Evolutionary conservation across 2,113 vertebrate species (phyloP).

Genomic region (Python bivittatus): DNA sequence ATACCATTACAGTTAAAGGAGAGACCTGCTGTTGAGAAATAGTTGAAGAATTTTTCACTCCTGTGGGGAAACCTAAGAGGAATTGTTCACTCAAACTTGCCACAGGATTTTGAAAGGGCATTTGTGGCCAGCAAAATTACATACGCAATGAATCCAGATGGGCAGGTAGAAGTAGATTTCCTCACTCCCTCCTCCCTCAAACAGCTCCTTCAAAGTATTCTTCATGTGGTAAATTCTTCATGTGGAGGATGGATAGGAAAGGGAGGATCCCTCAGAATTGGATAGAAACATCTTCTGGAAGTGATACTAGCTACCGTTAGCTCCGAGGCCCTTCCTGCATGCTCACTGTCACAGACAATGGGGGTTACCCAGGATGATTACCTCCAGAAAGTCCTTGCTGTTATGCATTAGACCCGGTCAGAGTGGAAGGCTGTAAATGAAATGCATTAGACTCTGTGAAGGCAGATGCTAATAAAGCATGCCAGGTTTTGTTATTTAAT

Average conservation of each 20-base stretch:
- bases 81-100: not conserved
- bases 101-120: not conserved
- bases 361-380: constrained; percentile 27
- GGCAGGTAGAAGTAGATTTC: not conserved
- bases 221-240: not conserved
- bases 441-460: constrained; percentile 18
- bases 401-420: not conserved
- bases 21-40: not conserved
- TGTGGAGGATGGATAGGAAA: not conserved
- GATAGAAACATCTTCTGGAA: not conserved
- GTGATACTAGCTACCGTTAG: not conserved
- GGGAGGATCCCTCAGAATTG: not conserved
- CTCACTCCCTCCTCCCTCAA: not conserved
- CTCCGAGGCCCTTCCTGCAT: not conserved
- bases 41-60: not conserved
- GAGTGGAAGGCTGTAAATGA: not conserved
- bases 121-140: not conserved
- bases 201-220: not conserved
- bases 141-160: not conserved
- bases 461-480: constrained; percentile 19
- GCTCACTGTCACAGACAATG: not conserved
- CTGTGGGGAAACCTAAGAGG: not conserved
- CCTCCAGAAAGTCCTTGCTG: not conserved
- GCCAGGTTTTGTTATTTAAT: not conserved
- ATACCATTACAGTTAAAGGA: not conserved